Evolutionary conservation across 2,113 vertebrate species (phyloP).

Genomic region (Odobenus rosmarus): DNA sequence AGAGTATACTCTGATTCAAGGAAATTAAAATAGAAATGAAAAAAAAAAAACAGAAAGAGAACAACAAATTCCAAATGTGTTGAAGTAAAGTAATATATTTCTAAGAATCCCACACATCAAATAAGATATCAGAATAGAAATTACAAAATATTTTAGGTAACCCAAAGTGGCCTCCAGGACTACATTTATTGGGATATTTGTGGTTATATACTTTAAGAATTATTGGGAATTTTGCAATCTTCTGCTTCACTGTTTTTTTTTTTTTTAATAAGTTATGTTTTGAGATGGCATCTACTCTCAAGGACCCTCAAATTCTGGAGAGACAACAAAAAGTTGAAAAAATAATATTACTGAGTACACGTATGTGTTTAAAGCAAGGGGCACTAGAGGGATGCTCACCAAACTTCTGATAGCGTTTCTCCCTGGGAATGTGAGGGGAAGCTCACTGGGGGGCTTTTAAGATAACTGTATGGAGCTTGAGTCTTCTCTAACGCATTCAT

Average conservation of each 20-base stretch:
- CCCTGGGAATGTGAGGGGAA: neutral
- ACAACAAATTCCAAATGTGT: neutral
- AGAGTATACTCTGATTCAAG: neutral
- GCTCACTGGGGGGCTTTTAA: neutral
- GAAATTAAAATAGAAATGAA: slow-evolving; percentile 28
- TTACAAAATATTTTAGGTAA: neutral
- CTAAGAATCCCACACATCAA: neutral
- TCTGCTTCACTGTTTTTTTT: neutral
- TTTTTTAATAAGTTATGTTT: neutral
- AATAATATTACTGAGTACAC: neutral
- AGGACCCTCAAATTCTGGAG: neutral
- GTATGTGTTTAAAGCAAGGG: neutral
- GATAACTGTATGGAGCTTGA: neutral
- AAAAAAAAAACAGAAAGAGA: neutral
- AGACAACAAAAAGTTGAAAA: neutral
- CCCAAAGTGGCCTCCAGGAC: neutral
- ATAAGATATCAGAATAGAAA: slow-evolving; percentile 9
- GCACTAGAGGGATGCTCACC: neutral
- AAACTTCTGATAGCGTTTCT: neutral
- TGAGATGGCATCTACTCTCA: neutral
- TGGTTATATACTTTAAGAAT: neutral
- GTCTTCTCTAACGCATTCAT: neutral
- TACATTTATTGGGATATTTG: neutral
- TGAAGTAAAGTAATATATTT: neutral
- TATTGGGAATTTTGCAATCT: neutral